Conservation (phyloP, 37 sponge, comb jelly and placozoan genomes). For the Agelas oroides region DNA sequence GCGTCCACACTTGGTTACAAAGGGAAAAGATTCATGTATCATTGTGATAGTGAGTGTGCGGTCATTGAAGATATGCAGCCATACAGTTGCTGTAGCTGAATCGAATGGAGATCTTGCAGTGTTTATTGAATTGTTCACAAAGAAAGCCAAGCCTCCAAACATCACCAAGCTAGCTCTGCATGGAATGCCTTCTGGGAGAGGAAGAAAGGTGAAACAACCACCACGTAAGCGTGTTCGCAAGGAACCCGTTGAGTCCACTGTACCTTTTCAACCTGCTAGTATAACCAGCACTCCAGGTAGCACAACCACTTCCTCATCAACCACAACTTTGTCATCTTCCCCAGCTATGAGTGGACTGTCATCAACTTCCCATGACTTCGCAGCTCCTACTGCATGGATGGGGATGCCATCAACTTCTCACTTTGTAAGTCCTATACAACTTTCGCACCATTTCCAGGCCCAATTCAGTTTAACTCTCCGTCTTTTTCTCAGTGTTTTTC, state of each 20-base stretch:
- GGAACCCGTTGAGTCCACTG: neutral
- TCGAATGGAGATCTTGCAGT: neutral
- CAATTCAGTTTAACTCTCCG: too few relatives aligned
- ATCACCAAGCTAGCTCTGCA: neutral
- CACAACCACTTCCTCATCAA: too few relatives aligned
- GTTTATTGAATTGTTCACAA: neutral
- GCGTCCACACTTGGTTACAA: constrained; percentile 29
- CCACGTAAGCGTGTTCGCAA: neutral
- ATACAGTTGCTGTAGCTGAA: constrained; percentile 8
- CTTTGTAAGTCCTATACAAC: too few relatives aligned
- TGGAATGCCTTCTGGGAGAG: constrained; percentile 1
- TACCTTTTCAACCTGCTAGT: too few relatives aligned
- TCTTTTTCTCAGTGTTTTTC: too few relatives aligned
- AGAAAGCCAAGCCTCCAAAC: neutral
- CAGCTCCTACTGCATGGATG: too few relatives aligned
- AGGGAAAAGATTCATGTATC: constrained; percentile 31
- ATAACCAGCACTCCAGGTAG: too few relatives aligned
- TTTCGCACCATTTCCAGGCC: too few relatives aligned
- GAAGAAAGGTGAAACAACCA: neutral
- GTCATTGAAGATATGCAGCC: constrained; percentile 7
- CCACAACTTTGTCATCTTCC: too few relatives aligned
- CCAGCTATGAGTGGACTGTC: too few relatives aligned
- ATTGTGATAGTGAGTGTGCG: neutral
- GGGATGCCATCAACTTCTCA: too few relatives aligned
- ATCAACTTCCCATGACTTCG: too few relatives aligned